Percentiles rank a stretch among this genome's conserved stretches.
These are phyloP conservation scores for Nemotelus pantherinus DNA, from an alignment of 2,888 invertebrate genomes.

Conservation along the genomic window DNA sequence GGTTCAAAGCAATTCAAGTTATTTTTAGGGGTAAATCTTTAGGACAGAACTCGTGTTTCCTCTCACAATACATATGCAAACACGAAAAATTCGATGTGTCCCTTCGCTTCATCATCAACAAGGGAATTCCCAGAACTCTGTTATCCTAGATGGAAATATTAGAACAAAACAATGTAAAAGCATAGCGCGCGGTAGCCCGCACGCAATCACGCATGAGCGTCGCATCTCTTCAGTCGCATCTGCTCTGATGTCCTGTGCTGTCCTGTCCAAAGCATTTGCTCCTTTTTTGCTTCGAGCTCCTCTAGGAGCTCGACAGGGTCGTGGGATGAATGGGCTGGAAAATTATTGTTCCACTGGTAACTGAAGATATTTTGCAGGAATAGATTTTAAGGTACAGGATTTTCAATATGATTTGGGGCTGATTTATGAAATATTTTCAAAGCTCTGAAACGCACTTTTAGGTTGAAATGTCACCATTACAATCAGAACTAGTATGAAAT, in stretches of 20 bases:
- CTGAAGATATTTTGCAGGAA: slow-evolving; percentile 2
- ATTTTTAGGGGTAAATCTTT: slow-evolving; percentile 23
- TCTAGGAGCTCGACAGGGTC: slow-evolving; percentile 36
- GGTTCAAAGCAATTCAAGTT: neutral
- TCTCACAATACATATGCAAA: slow-evolving; percentile 22
- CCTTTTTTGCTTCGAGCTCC: slow-evolving; percentile 32
- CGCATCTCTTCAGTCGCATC: slow-evolving; percentile 11
- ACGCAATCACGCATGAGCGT: slow-evolving; percentile 50
- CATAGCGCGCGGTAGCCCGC: slow-evolving; percentile 29
- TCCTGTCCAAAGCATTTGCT: slow-evolving; percentile 29
- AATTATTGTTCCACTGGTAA: slow-evolving; percentile 11
- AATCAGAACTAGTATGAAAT: neutral
- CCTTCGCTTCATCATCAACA: slow-evolving; percentile 25
- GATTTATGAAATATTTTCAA: too few species aligned
- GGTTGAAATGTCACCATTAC: too few species aligned
- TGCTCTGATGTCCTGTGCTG: neutral
- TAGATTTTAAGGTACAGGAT: neutral
- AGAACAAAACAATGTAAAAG: slow-evolving; percentile 41
- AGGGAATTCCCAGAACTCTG: slow-evolving; percentile 44
- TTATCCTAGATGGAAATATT: slow-evolving; percentile 45
- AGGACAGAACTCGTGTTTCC: slow-evolving; percentile 5
- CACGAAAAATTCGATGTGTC: slow-evolving; percentile 7
- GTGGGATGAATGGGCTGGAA: slow-evolving; percentile 35
- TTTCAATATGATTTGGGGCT: too few species aligned
- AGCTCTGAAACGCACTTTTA: too few species aligned